These are phyloP conservation scores for Melanotaenia parkinsoni DNA, from an alignment of 2,797 vertebrate genomes.

Conservation along the genomic window DNA sequence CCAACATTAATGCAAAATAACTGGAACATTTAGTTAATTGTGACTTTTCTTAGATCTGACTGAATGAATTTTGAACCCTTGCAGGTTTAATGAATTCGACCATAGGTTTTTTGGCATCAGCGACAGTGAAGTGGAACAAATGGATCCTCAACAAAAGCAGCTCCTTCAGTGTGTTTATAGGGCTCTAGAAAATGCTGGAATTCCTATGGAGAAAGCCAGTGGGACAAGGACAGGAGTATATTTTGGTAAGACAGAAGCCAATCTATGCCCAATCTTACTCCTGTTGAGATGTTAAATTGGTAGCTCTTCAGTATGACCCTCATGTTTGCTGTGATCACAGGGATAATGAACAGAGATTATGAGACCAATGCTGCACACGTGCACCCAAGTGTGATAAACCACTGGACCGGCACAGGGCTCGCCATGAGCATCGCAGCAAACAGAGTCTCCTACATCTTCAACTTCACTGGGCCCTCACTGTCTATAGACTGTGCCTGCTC, in stretches of 20 bases:
- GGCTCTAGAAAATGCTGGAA: conserved; percentile 86
- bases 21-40: not conserved
- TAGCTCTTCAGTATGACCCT: not conserved
- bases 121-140: conserved; percentile 82
- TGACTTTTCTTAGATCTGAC: not conserved
- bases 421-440: conserved; percentile 89
- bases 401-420: conserved; percentile 84
- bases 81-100: conserved; percentile 88
- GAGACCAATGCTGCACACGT: conserved; percentile 70
- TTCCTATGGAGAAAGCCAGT: conserved; percentile 84
- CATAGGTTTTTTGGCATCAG: conserved; percentile 88
- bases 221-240: conserved; percentile 87
- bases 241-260: conserved; percentile 72
- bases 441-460: conserved; percentile 88
- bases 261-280: not conserved
- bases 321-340: conserved; percentile 54
- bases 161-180: conserved; percentile 86
- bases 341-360: conserved; percentile 91
- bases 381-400: conserved; percentile 77
- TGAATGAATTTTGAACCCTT: not conserved
- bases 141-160: conserved; percentile 89
- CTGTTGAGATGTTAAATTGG: not conserved
- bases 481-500: conserved; percentile 88
- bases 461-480: conserved; percentile 89
- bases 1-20: not conserved